Conservation (phyloP, 92 coral and sea anemone genomes). For the Bergia puertoricense region DNA sequence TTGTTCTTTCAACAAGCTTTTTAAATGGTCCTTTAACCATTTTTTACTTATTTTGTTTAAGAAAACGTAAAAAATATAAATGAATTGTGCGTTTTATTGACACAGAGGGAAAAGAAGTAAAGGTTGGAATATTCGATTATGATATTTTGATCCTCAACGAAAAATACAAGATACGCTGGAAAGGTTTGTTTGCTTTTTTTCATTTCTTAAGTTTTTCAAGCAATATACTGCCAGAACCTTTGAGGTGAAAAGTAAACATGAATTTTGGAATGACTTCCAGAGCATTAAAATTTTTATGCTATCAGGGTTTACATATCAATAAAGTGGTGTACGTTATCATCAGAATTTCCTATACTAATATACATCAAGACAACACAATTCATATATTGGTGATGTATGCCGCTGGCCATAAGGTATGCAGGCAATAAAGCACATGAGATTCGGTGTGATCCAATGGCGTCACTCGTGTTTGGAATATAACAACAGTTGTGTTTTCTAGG, state of each 20-base stretch:
- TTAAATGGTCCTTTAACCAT: too few relatives aligned
- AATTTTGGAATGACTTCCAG: too few relatives aligned
- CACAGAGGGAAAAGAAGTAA: constrained; percentile 44
- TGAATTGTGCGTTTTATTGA: not conserved
- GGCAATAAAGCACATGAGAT: not conserved
- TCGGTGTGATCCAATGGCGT: too few relatives aligned
- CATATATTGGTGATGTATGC: too few relatives aligned
- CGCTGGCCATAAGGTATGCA: not conserved
- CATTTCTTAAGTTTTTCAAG: too few relatives aligned
- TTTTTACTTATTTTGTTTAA: not conserved
- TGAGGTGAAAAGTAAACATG: too few relatives aligned
- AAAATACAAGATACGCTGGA: constrained; percentile 25
- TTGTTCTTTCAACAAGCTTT: not conserved
- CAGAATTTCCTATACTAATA: not conserved
- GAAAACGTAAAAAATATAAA: not conserved
- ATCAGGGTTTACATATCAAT: not conserved
- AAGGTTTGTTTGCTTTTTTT: constrained; percentile 33
- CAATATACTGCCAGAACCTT: too few relatives aligned
- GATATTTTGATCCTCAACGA: not conserved
- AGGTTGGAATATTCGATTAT: constrained; percentile 35
- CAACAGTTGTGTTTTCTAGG: constrained; percentile 1
- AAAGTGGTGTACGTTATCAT: too few relatives aligned
- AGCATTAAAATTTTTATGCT: too few relatives aligned
- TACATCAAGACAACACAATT: too few relatives aligned
- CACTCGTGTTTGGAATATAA: not conserved